Evolutionary conservation across 2,888 invertebrate species (phyloP).

Genomic region (Andrena praecox): DNA sequence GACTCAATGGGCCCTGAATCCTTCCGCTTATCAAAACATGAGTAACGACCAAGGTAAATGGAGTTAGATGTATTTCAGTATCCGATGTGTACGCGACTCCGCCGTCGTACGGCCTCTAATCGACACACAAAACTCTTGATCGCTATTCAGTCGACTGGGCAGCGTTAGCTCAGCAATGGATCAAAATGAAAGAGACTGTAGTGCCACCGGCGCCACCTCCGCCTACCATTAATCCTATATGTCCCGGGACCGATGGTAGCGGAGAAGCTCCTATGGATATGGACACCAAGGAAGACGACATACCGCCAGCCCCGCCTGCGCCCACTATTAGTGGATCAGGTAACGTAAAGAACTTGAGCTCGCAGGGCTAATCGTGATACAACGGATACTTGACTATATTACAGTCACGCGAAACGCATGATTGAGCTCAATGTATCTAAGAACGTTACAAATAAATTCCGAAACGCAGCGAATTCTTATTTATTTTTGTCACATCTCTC

Average conservation of each 20-base stretch:
- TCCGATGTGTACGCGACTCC: not conserved
- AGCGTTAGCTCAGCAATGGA: constrained; percentile 98
- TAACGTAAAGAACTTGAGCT: constrained; percentile 41
- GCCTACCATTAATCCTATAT: constrained; percentile 83
- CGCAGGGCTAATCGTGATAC: not conserved
- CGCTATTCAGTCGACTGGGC: constrained; percentile 95
- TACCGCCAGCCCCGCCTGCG: constrained; percentile 84
- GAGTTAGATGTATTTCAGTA: constrained; percentile 13
- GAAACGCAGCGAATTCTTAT: not conserved
- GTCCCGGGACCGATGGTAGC: constrained; percentile 87
- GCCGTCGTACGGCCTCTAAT: constrained; percentile 19
- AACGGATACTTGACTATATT: not conserved
- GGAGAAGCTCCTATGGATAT: constrained; percentile 96
- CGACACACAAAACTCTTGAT: constrained; percentile 53
- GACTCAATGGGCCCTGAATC: constrained; percentile 93
- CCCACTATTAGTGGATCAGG: constrained; percentile 83
- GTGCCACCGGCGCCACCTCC: constrained; percentile 88
- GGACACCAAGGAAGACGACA: constrained; percentile 89
- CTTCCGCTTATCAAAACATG: constrained; percentile 92
- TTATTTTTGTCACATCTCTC: not conserved
- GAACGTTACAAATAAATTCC: not conserved
- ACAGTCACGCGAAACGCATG: not conserved
- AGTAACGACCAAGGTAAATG: constrained; percentile 90
- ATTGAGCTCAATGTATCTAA: not conserved
- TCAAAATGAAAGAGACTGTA: constrained; percentile 95